Evolutionary conservation across 2,113 vertebrate genomes (phyloP), one percentile per base, ranked within the genome.

Genomic region (Seriola aureovittata): DNA sequence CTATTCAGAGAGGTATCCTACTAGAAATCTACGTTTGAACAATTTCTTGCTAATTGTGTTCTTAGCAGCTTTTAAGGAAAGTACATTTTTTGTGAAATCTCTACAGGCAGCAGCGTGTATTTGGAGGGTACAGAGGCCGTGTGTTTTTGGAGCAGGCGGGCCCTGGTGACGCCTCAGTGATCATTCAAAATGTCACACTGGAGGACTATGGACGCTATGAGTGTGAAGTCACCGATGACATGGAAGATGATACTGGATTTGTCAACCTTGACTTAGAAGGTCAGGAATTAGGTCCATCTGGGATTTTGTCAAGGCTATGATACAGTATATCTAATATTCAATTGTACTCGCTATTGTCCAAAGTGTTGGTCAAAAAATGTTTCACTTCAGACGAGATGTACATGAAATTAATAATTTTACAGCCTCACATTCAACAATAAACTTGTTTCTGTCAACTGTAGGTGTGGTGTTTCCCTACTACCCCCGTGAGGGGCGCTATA

Each of bases 381-480:
- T 34, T 7, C 16, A 19, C 12, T 34, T 57, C 25, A 23, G 19
- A 46, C 32, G 23, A 23, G 32, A 44, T 1, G 23, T 0, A 36
- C 36, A 63, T 48, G 10, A 71, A 52, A 74, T 17, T 63, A 13
- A 57, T 32, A 32, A 52, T 42, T 23, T 63, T 34, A 50, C 7
- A 59, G 32, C 8, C 8, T 78, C 29, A 46, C 12, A 68, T 23
- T 84, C 8, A 76, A 10, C 16, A 36, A 4, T 13, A 8, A 17
- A 23, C 36, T 17, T 55, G 11, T 81, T 58, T 85, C 62, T 85
- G 4, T 73, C 23, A 14, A 82, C 11, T 36, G 52, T 76, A 99
- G 98, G 98, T 0, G 97, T 99, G 72, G 97, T 99, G 59, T 99
- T 99, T 73, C 98, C 98, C 4, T 98, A 99, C 90, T 97, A 97